Conservation (phyloP, 2,888 invertebrate genomes). For the Melitaea athalia region DNA sequence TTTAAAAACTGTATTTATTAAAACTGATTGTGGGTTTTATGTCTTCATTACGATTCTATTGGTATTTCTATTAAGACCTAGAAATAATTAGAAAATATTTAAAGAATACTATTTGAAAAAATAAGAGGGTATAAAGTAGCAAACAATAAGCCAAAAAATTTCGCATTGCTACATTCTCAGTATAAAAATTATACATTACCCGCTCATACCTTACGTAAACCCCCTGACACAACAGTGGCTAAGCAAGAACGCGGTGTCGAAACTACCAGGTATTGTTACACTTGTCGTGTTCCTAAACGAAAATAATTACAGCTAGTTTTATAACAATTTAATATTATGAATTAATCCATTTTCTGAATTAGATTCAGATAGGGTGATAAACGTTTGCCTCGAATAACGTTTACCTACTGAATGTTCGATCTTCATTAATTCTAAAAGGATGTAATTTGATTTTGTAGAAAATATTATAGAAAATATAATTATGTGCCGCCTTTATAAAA, state of each 20-base stretch:
- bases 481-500: too few species aligned
- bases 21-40: not conserved
- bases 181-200: slow-evolving; percentile 62
- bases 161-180: slow-evolving; percentile 48
- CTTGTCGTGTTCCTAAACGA: slow-evolving; percentile 16
- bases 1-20: not conserved
- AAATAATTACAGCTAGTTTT: slow-evolving; percentile 11
- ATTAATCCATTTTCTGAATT: not conserved
- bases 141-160: slow-evolving; percentile 27
- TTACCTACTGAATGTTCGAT: too few species aligned
- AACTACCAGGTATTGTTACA: slow-evolving; percentile 48
- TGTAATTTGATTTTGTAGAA: too few species aligned
- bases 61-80: too few species aligned
- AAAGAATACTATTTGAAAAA: not conserved
- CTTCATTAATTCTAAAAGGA: too few species aligned
- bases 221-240: slow-evolving; percentile 65
- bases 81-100: not conserved
- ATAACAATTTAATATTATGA: not conserved
- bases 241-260: slow-evolving; percentile 58
- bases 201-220: slow-evolving; percentile 70
- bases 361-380: too few species aligned
- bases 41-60: not conserved
- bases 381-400: too few species aligned
- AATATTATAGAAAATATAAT: too few species aligned
- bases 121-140: slow-evolving; percentile 8